Percentiles rank a stretch among this genome's conserved stretches.
Evolutionary conservation across 35 echinoderm and acorn worm species (phyloP).

Genomic region (Stichopus chloronotus): DNA sequence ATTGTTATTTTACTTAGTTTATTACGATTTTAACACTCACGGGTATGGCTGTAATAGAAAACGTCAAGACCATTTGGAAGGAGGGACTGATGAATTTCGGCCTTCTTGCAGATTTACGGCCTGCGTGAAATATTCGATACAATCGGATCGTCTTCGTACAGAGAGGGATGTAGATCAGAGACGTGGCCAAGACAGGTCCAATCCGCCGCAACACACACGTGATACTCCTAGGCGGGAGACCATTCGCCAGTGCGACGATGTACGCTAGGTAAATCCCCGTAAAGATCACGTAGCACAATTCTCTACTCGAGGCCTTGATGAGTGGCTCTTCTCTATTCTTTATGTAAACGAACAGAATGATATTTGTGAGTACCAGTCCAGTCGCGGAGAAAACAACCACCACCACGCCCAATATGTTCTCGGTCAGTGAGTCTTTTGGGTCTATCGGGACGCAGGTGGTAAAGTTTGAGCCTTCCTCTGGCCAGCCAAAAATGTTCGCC

Average conservation of each 20-base stretch:
- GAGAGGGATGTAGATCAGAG: slow-evolving; percentile 84
- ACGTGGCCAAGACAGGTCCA: slow-evolving; percentile 66
- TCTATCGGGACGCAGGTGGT: slow-evolving; percentile 60
- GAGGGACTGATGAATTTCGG: slow-evolving; percentile 89
- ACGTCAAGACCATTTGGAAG: slow-evolving; percentile 75
- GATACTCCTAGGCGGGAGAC: slow-evolving; percentile 56
- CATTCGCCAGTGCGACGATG: slow-evolving; percentile 63
- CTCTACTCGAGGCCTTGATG: slow-evolving; percentile 91
- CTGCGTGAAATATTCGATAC: slow-evolving; percentile 86
- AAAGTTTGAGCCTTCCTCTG: slow-evolving; percentile 43
- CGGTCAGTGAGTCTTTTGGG: slow-evolving; percentile 41
- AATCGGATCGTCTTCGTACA: slow-evolving; percentile 86
- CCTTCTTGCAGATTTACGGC: slow-evolving; percentile 80
- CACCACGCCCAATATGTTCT: slow-evolving; percentile 47
- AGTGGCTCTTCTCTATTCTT: slow-evolving; percentile 84
- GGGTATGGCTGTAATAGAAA: slow-evolving; percentile 66
- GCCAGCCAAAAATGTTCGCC: slow-evolving; percentile 61
- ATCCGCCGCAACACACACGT: slow-evolving; percentile 73
- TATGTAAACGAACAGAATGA: slow-evolving; percentile 65
- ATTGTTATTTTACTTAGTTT: too few relatives aligned
- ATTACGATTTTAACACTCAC: slow-evolving; percentile 65
- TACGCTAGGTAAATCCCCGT: slow-evolving; percentile 75
- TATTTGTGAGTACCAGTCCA: slow-evolving; percentile 60
- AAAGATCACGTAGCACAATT: slow-evolving; percentile 90
- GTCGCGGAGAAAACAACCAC: slow-evolving; percentile 60